Evolutionary conservation across 2,888 invertebrate species (phyloP), one percentile per base, ranked within the genome.

Genomic region (Drosophila kanekoi): DNA sequence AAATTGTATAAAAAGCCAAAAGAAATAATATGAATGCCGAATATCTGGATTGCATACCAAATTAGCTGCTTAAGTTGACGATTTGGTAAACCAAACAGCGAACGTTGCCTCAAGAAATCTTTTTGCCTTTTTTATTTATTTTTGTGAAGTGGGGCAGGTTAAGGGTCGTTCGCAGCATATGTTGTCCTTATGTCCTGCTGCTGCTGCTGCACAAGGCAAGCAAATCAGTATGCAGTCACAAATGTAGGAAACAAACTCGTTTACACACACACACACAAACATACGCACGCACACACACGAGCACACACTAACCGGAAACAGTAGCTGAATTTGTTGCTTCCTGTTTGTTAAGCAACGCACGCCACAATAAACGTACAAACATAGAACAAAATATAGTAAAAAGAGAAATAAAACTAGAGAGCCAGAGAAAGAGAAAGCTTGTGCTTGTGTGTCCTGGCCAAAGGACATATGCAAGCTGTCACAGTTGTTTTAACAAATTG

Each of bases 151-250:
- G 72, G 68, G 61, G 37, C 86, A 85, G 83, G 83, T 85, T 87
- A 79, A 87, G 77, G 87, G 87, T 82, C 83, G 79, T 82, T 82
- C 57, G 49, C 64, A 79, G 85, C 83, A 87, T 85, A 79, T 84
- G 83, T 85, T 69, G 83, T 72, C 49, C 84, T 48, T 56, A 40
- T 67, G 71, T 71, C 65, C 54, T 65, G 71, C 49, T 59, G 76
- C 69, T 81, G 86, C 80, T 74, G 72, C 64, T 70, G 89, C 87
- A 87, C 76, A 76, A 77, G 72, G 72, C 76, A 83, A 89, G 81
- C 86, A 89, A 87, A 87, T 87, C 88, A 89, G 87, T 87, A 89
- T 87, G 83, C 88, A 89, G 86, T 81, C 89, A 83, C 72, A 86
- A 88, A 76, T 77, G 66, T 74, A 68, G 60, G 69, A 85, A 72